Evolutionary conservation across 2,888 invertebrate genomes (phyloP).

Genomic region (Gonocerus acuteangulatus): DNA sequence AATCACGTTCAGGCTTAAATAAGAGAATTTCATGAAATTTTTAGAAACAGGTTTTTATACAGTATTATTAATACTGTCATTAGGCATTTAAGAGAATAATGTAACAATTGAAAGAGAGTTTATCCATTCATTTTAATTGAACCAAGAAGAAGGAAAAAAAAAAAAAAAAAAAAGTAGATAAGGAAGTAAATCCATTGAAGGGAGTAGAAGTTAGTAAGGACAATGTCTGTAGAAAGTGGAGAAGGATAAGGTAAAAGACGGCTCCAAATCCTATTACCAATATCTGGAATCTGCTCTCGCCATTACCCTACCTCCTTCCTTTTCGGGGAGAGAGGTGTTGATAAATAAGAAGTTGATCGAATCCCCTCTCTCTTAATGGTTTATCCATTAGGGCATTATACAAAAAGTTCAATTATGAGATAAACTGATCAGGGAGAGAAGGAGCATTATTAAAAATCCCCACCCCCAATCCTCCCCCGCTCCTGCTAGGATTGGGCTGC

Average conservation of each 20-base stretch:
- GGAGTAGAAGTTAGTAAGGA: conserved; percentile 22
- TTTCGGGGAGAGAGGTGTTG: conserved; percentile 18
- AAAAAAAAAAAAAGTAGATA: neutral
- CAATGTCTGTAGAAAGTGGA: conserved; percentile 5
- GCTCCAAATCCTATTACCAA: conserved; percentile 33
- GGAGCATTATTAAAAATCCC: conserved; percentile 21
- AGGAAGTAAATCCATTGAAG: neutral
- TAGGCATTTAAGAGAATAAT: no score
- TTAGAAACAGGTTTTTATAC: no score
- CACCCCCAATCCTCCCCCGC: neutral
- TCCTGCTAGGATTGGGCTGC: conserved; percentile 7
- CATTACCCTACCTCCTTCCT: conserved; percentile 8
- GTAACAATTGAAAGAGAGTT: no score
- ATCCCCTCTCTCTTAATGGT: conserved; percentile 34
- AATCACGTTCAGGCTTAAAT: no score
- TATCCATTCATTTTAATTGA: neutral
- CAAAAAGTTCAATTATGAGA: conserved; percentile 35
- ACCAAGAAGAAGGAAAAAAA: neutral
- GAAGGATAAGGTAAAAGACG: conserved; percentile 4
- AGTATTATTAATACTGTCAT: no score
- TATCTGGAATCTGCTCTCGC: conserved; percentile 33
- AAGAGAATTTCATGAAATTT: no score
- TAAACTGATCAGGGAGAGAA: conserved; percentile 31
- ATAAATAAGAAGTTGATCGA: conserved; percentile 33
- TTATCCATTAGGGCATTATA: conserved; percentile 35